These are phyloP conservation scores for Ciconia maguari DNA, from an alignment of 2,113 vertebrate species.

Conservation along the genomic window DNA sequence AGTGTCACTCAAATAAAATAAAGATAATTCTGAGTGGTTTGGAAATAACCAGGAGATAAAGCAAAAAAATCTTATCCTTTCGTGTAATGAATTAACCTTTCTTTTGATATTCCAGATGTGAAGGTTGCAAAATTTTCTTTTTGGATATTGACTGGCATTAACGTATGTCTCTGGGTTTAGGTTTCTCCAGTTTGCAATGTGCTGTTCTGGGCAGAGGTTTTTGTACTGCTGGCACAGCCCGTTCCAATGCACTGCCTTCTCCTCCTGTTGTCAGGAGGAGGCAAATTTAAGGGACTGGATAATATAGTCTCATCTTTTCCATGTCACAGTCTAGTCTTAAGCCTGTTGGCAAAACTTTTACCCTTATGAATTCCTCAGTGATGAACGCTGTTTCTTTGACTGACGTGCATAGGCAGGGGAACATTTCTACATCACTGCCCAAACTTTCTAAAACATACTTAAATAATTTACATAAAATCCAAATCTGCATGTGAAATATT, in stretches of 20 bases:
- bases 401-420: neutral
- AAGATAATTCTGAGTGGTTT: neutral
- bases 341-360: neutral
- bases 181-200: neutral
- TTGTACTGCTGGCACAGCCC: neutral
- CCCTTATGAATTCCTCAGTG: neutral
- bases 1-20: neutral
- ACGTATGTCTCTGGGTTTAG: rapidly evolving
- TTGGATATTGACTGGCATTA: neutral
- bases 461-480: constrained; percentile 58
- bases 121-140: neutral
- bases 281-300: neutral
- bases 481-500: constrained; percentile 46
- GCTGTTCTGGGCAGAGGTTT: neutral
- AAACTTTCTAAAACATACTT: constrained; percentile 19
- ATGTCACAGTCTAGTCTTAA: neutral
- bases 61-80: neutral
- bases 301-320: neutral
- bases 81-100: neutral
- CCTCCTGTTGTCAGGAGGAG: neutral
- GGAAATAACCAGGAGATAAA: neutral
- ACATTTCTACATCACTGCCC: constrained; percentile 5
- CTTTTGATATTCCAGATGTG: neutral
- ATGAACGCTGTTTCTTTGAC: neutral
- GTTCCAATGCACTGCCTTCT: neutral